Evolutionary conservation across 2,113 vertebrate species (phyloP).

Genomic region (Platanista minor): DNA sequence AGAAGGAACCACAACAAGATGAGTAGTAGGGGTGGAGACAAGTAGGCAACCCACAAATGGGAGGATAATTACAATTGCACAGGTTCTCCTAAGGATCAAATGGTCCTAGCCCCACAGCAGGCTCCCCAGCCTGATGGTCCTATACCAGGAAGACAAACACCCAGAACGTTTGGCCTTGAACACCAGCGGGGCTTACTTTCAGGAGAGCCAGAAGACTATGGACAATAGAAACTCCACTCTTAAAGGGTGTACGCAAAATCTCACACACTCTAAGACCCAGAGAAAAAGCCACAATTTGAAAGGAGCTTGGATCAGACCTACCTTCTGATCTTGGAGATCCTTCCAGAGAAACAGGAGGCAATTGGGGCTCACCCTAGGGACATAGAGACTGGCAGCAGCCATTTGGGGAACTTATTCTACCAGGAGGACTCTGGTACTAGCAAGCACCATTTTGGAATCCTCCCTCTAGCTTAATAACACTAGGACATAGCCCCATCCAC

Average conservation of each 20-base stretch:
- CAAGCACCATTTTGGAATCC: background rate
- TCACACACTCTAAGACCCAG: background rate
- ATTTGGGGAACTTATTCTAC: background rate
- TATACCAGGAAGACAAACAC: background rate
- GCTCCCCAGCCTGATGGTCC: background rate
- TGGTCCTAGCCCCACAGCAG: background rate
- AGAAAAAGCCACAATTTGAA: background rate
- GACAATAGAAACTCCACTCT: background rate
- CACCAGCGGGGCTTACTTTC: background rate
- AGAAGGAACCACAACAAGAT: background rate
- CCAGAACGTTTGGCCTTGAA: background rate
- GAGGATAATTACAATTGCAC: background rate
- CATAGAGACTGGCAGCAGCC: background rate
- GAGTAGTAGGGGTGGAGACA: background rate
- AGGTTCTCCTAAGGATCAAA: background rate
- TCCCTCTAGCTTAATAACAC: background rate
- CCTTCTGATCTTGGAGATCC: background rate
- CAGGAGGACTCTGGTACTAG: background rate
- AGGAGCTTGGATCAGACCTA: background rate
- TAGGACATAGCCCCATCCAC: background rate
- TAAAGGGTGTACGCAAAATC: background rate
- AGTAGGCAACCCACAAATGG: background rate
- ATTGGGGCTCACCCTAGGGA: background rate
- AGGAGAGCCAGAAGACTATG: background rate
- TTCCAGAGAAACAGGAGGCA: background rate